phyloP scores from a whole-genome alignment of 2,888 invertebrate genomes.

The Auanema sp. region DNA sequence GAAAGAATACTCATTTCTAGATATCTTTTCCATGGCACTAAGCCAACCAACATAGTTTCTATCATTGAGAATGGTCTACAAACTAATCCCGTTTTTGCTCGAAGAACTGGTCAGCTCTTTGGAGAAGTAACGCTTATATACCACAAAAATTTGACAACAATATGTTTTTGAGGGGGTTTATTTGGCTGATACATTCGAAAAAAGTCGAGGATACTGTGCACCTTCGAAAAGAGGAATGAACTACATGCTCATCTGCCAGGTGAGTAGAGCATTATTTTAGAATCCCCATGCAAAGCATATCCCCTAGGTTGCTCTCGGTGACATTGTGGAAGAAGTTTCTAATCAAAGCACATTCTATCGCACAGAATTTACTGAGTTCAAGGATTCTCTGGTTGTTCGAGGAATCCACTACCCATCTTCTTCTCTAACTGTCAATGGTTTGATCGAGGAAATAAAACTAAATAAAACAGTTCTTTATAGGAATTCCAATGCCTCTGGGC shows the following conservation, averaged over 20 bases:
- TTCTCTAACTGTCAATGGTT: background rate
- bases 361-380: background rate
- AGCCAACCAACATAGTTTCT: conserved; percentile 67
- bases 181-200: conserved; percentile 68
- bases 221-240: conserved; percentile 61
- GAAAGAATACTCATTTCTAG: conserved; percentile 18
- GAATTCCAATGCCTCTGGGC: conserved; percentile 33
- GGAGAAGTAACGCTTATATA: conserved; percentile 63
- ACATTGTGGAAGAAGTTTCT: background rate
- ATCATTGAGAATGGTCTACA: conserved; percentile 67
- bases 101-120: conserved; percentile 66
- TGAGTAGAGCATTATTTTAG: no score
- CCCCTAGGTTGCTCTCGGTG: background rate
- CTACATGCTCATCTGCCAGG: conserved; percentile 69
- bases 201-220: conserved; percentile 66
- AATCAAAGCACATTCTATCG: background rate
- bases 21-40: conserved; percentile 69
- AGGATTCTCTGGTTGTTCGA: background rate
- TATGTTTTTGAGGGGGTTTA: conserved; percentile 67
- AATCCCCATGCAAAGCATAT: background rate
- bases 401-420: background rate
- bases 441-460: background rate
- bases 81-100: conserved; percentile 66
- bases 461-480: no score
- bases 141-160: conserved; percentile 4